Evolutionary conservation across 2,797 vertebrate genomes (phyloP), one percentile per base, ranked within the genome.

Genomic region (Naso thynnoides): DNA sequence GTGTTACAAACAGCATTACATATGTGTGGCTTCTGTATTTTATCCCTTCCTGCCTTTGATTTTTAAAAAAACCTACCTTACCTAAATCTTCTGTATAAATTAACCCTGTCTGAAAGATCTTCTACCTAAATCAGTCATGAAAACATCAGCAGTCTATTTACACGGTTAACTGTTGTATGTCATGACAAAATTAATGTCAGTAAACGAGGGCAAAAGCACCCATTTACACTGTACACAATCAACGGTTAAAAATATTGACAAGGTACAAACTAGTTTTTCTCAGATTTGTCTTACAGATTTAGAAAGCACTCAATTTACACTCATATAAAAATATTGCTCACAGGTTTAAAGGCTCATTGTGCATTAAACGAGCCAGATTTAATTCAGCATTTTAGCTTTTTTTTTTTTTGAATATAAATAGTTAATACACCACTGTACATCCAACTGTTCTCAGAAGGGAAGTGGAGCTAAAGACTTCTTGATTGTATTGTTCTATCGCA

Each of bases 391-490:
- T 63, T 59, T 6, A 60, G 18, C 1, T 23, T 13, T 54, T 39
- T 14, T 63, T 5, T 24, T 15, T 64, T 67, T 59, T 41, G 2
- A 15, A 29, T 21, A 77, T 61, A 79, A 77, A 82, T 49, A 82
- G 36, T 73, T 72, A 78, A 63, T 21, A 75, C 27, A 56, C 66
- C 36, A 72, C 55, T 54, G 24, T 74, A 59, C 36, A 70, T 42
- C 53, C n/a, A 59, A 60, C 42, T 81, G 68, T 79, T 66, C 59
- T 73, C 38, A 48, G 29, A 70, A 66, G 14, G 57, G 31, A 59
- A 44, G 54, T 36, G 2, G 7, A 41, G 62, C 27, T 73, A 52
- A 70, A 42, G 26, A 42, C 56, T 57, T 86, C 47, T 33, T 76
- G 57, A 68, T 57, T 56, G 67, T 62, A 48, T 15, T 53, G 44